phyloP scores from a whole-genome alignment of 2,113 vertebrate genomes.

The Symphodus melops region DNA sequence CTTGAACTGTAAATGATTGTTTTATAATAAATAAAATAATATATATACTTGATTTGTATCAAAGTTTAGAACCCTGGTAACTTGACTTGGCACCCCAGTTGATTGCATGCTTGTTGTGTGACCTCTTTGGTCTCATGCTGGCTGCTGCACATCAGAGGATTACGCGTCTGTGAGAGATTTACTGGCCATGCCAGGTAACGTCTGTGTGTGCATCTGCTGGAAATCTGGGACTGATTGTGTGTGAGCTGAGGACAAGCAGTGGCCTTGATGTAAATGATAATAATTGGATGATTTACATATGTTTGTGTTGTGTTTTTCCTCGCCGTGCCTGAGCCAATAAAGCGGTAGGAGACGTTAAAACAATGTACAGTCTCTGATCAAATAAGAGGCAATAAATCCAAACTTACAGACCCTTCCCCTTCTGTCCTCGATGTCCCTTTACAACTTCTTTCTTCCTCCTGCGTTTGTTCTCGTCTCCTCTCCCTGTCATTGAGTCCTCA shows the following conservation, averaged over 20 bases:
- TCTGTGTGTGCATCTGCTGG: constrained; percentile 16
- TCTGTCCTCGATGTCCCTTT: neutral
- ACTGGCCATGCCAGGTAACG: constrained; percentile 57
- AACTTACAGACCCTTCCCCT: neutral
- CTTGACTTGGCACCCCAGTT: neutral
- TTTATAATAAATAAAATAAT: too few species aligned
- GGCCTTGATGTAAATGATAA: constrained; percentile 39
- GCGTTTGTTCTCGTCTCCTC: neutral
- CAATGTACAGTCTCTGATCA: constrained; percentile 53
- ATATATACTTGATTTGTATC: too few species aligned
- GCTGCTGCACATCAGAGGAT: constrained; percentile 28
- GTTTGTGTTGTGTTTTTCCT: constrained; percentile 41
- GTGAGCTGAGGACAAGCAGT: constrained; percentile 12
- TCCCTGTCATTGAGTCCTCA: constrained; percentile 26
- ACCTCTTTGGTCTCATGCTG: constrained; percentile 43
- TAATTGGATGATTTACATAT: constrained; percentile 51
- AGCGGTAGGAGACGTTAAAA: constrained; percentile 46
- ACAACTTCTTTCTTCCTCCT: neutral
- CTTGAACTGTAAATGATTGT: too few species aligned
- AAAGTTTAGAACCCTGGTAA: too few species aligned
- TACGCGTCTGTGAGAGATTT: constrained; percentile 37
- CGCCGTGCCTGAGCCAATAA: constrained; percentile 29
- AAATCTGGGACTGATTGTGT: constrained; percentile 52
- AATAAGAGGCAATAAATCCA: constrained; percentile 43
- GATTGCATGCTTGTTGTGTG: constrained; percentile 25